Evolutionary conservation across 2,888 invertebrate genomes (phyloP).

Genomic region (Adelphocoris suturalis): DNA sequence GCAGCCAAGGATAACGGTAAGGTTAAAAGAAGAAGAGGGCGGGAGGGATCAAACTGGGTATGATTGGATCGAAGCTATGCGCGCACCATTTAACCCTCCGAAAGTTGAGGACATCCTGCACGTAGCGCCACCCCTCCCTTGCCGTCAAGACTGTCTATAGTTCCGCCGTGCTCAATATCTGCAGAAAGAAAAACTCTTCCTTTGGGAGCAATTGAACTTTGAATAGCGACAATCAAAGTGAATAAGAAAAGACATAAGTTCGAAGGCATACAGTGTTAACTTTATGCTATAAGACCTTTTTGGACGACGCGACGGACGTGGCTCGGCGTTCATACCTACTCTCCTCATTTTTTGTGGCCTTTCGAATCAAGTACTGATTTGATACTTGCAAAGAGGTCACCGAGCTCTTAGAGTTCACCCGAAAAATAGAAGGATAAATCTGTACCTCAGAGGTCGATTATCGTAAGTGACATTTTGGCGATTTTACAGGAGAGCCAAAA

Average conservation of each 20-base stretch:
- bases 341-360: too few relatives aligned
- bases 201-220: conserved; percentile 29
- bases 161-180: conserved; percentile 15
- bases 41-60: neutral
- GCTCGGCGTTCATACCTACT: too few relatives aligned
- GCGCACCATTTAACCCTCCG: conserved; percentile 43
- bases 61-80: conserved; percentile 53
- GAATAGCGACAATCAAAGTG: conserved; percentile 46
- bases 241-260: conserved; percentile 15
- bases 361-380: too few relatives aligned
- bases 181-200: conserved; percentile 14
- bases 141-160: neutral
- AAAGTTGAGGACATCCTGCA: conserved; percentile 44
- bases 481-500: too few relatives aligned
- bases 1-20: conserved; percentile 33
- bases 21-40: neutral
- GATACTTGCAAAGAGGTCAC: too few relatives aligned
- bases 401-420: too few relatives aligned
- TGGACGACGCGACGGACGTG: too few relatives aligned
- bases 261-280: neutral
- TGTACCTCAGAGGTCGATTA: too few relatives aligned
- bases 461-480: too few relatives aligned
- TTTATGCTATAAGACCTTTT: neutral
- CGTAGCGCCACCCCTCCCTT: neutral
- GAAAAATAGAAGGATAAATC: too few relatives aligned